These are phyloP conservation scores for Sepiola atlantica DNA, from an alignment of 2,888 invertebrate genomes.

Conservation along the genomic window DNA sequence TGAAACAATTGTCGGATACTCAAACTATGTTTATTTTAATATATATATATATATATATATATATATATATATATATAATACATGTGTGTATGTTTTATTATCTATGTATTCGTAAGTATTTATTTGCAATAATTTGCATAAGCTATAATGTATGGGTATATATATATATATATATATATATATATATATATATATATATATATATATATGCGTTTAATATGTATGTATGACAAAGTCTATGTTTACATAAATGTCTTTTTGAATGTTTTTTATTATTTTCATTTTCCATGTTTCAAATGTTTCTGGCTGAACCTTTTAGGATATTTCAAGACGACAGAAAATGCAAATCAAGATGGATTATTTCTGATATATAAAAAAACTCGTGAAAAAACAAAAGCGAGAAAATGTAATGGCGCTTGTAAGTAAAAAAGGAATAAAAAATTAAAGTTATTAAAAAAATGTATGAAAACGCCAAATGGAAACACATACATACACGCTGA, in stretches of 20 bases:
- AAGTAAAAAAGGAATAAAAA: background rate
- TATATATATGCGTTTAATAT: background rate
- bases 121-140: too few relatives aligned
- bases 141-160: background rate
- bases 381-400: too few relatives aligned
- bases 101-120: too few relatives aligned
- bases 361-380: background rate
- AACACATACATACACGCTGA: too few relatives aligned
- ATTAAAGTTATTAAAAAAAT: background rate
- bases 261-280: background rate
- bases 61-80: background rate
- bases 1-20: too few relatives aligned
- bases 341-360: background rate
- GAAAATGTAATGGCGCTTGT: too few relatives aligned
- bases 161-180: slow-evolving; percentile 1
- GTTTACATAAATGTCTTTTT: background rate
- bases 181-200: background rate
- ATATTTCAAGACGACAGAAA: background rate
- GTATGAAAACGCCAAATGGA: background rate
- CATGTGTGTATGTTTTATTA: background rate
- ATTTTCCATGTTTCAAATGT: background rate
- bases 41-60: too few relatives aligned
- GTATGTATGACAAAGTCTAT: background rate
- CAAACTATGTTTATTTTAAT: too few relatives aligned
- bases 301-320: background rate